phyloP scores from a whole-genome alignment of 1,140 invertebrate species.

The Ips nitidus region DNA sequence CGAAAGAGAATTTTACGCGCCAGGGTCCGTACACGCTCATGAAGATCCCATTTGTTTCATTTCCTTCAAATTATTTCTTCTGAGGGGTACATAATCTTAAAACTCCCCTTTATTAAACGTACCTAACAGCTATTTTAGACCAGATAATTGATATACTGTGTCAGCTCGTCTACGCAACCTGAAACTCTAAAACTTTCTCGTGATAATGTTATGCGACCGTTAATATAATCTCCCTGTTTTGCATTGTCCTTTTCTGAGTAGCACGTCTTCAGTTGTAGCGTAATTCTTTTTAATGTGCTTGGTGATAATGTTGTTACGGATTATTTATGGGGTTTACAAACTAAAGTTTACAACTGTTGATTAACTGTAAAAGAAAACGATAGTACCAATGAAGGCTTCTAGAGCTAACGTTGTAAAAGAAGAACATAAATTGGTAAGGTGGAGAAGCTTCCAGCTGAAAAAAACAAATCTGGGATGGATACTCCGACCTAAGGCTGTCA shows the following conservation, averaged over 20 bases:
- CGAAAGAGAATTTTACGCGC: conserved; percentile 46
- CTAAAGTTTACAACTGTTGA: too few species aligned
- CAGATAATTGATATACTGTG: conserved; percentile 28
- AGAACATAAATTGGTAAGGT: too few species aligned
- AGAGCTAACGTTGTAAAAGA: too few species aligned
- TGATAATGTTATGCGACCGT: conserved; percentile 6
- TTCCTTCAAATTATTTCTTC: conserved; percentile 45
- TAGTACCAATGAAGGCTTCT: too few species aligned
- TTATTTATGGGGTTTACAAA: too few species aligned
- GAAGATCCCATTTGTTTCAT: conserved; percentile 46
- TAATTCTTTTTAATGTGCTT: too few species aligned
- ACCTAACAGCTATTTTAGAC: conserved; percentile 31
- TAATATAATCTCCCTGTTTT: background rate
- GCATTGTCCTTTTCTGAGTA: background rate
- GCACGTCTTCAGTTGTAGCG: too few species aligned
- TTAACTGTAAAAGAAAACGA: too few species aligned
- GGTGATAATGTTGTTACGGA: too few species aligned
- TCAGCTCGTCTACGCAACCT: conserved; percentile 18
- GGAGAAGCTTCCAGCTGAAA: too few species aligned
- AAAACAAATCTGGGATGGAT: too few species aligned
- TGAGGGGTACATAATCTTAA: conserved; percentile 34
- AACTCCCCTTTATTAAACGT: conserved; percentile 36
- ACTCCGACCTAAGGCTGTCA: too few species aligned
- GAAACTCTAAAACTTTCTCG: conserved; percentile 8
- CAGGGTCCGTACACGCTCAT: conserved; percentile 36